phyloP scores from a whole-genome alignment of 64 coral and sea anemone species.

The Montipora capricornis region DNA sequence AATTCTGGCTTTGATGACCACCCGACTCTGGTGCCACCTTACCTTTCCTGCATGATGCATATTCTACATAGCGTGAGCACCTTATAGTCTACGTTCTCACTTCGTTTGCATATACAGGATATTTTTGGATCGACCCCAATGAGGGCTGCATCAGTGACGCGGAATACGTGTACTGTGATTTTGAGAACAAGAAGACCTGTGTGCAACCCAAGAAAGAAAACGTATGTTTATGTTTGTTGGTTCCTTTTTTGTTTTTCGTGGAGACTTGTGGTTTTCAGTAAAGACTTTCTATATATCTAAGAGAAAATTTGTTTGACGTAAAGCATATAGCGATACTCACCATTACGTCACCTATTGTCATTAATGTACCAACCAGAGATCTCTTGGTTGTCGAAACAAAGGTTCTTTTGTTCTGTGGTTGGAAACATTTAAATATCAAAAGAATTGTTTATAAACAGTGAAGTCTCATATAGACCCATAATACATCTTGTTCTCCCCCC shows the following conservation, averaged over 20 bases:
- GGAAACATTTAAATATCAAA: too few species aligned
- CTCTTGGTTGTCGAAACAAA: too few species aligned
- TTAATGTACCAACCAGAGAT: too few species aligned
- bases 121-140: constrained; percentile 38
- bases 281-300: neutral
- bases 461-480: too few species aligned
- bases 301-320: too few species aligned
- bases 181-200: constrained; percentile 27
- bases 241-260: neutral
- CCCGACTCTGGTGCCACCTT: neutral
- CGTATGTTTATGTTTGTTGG: neutral
- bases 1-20: neutral
- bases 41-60: neutral
- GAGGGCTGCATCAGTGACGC: constrained; percentile 45
- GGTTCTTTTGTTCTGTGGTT: too few species aligned
- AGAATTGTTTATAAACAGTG: too few species aligned
- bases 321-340: too few species aligned
- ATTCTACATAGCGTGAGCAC: too few species aligned
- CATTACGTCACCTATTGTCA: too few species aligned
- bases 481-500: too few species aligned
- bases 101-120: neutral
- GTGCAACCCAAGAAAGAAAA: constrained; percentile 46
- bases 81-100: neutral
- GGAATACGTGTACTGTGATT: constrained; percentile 39
- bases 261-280: neutral